Conservation (phyloP, 2,888 invertebrate species). For the Calliphora vomitoria region DNA sequence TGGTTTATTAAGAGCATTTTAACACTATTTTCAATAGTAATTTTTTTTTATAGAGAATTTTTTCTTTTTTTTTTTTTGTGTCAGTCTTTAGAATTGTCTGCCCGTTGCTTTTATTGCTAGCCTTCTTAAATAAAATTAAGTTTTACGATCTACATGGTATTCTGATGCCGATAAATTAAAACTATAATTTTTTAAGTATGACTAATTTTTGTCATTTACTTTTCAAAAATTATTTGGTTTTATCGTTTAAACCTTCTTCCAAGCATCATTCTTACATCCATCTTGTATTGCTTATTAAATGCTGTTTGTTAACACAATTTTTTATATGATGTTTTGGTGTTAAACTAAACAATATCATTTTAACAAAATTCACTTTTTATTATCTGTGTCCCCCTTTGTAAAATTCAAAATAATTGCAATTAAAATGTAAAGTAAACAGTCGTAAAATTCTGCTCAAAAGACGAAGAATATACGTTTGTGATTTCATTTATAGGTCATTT, state of each 20-base stretch:
- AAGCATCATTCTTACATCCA: neutral
- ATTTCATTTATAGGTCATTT: neutral
- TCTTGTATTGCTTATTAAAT: neutral
- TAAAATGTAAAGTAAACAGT: neutral
- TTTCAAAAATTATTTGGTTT: neutral
- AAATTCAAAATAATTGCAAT: neutral
- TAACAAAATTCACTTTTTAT: slow-evolving; percentile 10
- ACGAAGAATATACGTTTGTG: neutral
- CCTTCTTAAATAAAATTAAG: no score
- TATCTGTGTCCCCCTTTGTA: neutral
- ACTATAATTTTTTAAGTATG: neutral
- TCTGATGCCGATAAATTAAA: neutral
- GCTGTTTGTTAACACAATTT: neutral
- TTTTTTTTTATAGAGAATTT: no score
- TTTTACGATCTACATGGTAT: no score
- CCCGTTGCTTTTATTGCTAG: neutral
- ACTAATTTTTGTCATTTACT: neutral
- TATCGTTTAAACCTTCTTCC: neutral
- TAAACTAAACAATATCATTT: neutral
- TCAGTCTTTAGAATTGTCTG: neutral
- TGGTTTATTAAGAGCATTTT: neutral
- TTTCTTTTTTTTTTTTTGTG: neutral
- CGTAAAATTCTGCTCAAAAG: neutral
- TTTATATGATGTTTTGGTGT: neutral
- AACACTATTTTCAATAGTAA: neutral